Evolutionary conservation across 2,797 vertebrate genomes (phyloP), one percentile per base, ranked within the genome.

Genomic region (Gymnothorax javanicus): DNA sequence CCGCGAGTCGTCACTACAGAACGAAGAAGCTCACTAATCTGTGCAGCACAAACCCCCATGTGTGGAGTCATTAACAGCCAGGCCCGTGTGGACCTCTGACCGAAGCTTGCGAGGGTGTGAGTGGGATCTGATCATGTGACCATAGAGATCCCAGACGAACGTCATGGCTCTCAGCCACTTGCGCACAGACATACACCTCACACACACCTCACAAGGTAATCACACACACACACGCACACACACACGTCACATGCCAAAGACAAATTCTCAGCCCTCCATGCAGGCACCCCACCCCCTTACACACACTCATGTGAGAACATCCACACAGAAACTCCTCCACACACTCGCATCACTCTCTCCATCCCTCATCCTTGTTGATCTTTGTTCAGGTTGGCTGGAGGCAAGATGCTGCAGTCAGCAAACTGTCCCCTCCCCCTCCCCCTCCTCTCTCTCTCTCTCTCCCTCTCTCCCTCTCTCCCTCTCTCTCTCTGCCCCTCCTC

Each of bases 391-490:
- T 87, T 88, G 33, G 87, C 33, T 83, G 82, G 43, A 81, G 83
- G 50, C n/a, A 9, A 64, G 58, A 64, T 83, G 79, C 64, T 58
- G 87, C 86, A 20, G 88, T 94, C 93, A 95, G 92, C 92, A 92
- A 82, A 93, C 33, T 93, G 17, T 27, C 92, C 89, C 86, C 87
- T 91, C 33, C 33, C 33, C 5, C 13, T 12, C 33, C 11, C 71
- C 12, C 33, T 12, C 33, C 12, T 13, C 12, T 15, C 7, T n/a
- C 9, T 1, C 13, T 52, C 6, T 87, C 56, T 92, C 89, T 85
- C 86, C 91, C 17, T 54, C 67, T 13, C n/a, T 7, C 25, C 23
- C 25, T 7, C 67, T 4, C 67, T 0, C 6, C 33, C 57, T 83
- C n/a, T 13, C 20, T 83, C 12, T 15, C 27, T 27, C 13, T 13